Base-by-base conservation (phyloP, 1,140 invertebrate species). In the Pogonognathellus flavescens region DNA sequence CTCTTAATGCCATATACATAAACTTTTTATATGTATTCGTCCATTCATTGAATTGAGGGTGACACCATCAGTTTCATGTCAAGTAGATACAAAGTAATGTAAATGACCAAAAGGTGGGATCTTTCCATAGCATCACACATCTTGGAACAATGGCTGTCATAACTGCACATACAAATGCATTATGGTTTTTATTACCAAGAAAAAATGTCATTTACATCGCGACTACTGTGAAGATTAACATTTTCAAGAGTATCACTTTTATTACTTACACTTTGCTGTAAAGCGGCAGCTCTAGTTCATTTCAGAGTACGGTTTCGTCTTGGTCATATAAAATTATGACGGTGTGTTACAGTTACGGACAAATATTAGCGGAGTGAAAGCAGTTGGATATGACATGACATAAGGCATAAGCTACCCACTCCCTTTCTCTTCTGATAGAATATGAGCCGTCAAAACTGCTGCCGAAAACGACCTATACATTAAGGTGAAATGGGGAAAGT, bases 401-500 rank as follows among this genome's bases (percentile, higher is more conserved):
- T 76, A 76, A 76, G 70, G 70, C 70, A 76, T 76, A 76, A 76
- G 70, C 70, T 76, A 76, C 41, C 70, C 22, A 49, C 70, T 76
- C 70, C 70, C n/a, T 76, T 76, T 76, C 70, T 76, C 70, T 76
- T 0, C 41, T 41, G 31, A 41, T 31, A 50, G 70, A 76, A 76
- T 76, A 76, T 76, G 70, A 76, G 14, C 70, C 70, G 70, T 76
- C 70, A 76, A 76, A 76, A 76, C 70, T 76, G 25, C 70, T 76
- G 14, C 31, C 7, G 70, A 76, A 76, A 76, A 76, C 31, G 70
- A 76, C 70, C 70, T 76, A 76, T 76, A 76, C 70, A 76, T 76
- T 76, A 76, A 76, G 70, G 70, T 76, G 70, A 76, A 76, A 76
- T 76, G 70, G 70, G 70, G 41, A 76, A 76, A 76, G 70, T 76